Evolutionary conservation across 2,797 vertebrate species (phyloP).

Genomic region (Macroramphosus scolopax): DNA sequence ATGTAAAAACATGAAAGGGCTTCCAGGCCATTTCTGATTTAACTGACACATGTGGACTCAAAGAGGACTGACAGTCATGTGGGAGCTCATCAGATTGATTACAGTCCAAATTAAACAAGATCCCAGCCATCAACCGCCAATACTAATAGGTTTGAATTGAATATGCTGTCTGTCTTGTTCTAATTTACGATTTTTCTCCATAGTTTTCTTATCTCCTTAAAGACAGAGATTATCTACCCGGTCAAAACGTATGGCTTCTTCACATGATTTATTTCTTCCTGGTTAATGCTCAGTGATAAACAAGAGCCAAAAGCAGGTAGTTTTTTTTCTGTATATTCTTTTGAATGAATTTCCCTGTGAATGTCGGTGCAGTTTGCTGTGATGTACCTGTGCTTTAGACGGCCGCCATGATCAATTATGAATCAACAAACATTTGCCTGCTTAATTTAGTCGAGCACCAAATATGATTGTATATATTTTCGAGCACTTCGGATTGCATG

Average conservation of each 20-base stretch:
- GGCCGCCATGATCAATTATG: conserved; percentile 9
- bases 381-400: conserved; percentile 30
- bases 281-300: conserved; percentile 76
- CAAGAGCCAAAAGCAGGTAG: conserved; percentile 76
- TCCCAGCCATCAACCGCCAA: conserved; percentile 65
- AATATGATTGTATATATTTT: conserved; percentile 1
- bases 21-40: neutral
- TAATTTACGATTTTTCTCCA: conserved; percentile 74
- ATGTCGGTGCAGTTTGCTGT: conserved; percentile 38
- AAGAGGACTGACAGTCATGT: conserved; percentile 10
- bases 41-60: conserved; percentile 10
- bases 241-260: conserved; percentile 76
- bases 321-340: conserved; percentile 68
- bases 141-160: conserved; percentile 39
- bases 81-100: neutral
- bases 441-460: conserved; percentile 4
- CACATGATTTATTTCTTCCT: conserved; percentile 78
- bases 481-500: neutral
- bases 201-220: conserved; percentile 75
- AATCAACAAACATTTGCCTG: conserved; percentile 15
- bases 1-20: neutral
- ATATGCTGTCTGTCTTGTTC: conserved; percentile 62
- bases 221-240: conserved; percentile 80
- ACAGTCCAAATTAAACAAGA: conserved; percentile 35
- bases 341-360: conserved; percentile 56